Evolutionary conservation across 2,113 vertebrate genomes (phyloP), one percentile per base, ranked within the genome.

Genomic region (Typhlomys cinereus): DNA sequence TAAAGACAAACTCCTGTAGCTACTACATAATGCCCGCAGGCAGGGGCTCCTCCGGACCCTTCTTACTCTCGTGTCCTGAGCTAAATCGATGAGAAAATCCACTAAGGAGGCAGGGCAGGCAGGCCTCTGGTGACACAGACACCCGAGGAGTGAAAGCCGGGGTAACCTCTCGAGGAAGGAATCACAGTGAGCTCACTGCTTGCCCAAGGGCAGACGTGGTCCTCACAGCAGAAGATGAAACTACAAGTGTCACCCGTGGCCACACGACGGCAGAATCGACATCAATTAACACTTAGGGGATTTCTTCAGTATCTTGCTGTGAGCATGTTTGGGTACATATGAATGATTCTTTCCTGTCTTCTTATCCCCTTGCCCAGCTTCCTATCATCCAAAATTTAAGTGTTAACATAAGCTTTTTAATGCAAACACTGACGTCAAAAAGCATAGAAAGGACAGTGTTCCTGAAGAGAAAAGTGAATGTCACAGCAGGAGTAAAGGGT

Each of bases 301-400:
- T 7, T 73, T 85, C 69, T 92, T 89, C 57, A 67, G 75, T 90
- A 89, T 80, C 75, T 59, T 46, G 23, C 31, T 71, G 69, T 61
- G 39, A 90, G 79, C 64, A 31, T n/a, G 54, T 41, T 2, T 91
- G 46, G 59, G 27, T 54, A 71, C 31, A 25, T 50, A 71, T 48
- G 50, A 70, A n/a, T 9, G 69, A n/a, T 62, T 85, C 18, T 83
- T 36, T 80, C 54, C 39, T 88, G 62, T 34, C 20, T 36, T 82
- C 44, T n/a, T 52, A 62, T 64, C 41, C 21, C 39, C 34, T 76
- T 62, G 62, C 59, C 34, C 9, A 62, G 41, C 61, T 59, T 41
- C 54, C 80, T 50, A 54, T 36, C 15, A 73, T 41, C 61, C 46
- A 52, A 83, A 12, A 50, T 41, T 44, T 41, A 80, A 88, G 34